These are phyloP conservation scores for Diachasma alloeum DNA, from an alignment of 1,140 invertebrate genomes.

Conservation along the genomic window DNA sequence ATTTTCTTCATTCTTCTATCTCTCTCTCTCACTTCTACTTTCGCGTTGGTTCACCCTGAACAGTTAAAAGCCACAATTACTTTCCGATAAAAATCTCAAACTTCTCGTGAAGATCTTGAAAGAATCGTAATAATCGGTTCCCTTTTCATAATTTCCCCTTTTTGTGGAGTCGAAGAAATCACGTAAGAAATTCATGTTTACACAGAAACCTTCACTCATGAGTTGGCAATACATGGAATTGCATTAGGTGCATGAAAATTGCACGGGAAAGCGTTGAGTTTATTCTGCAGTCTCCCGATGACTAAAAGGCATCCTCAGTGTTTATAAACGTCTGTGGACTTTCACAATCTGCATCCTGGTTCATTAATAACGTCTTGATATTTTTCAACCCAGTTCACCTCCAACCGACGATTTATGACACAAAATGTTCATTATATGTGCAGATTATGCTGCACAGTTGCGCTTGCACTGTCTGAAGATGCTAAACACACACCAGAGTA, in stretches of 20 bases:
- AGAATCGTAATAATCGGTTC: background rate
- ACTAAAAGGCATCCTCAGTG: background rate
- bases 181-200: background rate
- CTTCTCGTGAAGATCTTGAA: background rate
- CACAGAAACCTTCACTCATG: background rate
- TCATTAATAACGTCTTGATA: background rate
- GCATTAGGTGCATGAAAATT: background rate
- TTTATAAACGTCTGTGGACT: background rate
- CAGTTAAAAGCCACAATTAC: background rate
- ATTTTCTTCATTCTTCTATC: background rate
- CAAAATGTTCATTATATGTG: constrained; percentile 9
- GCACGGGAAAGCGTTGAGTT: background rate
- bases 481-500: constrained; percentile 32
- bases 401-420: background rate
- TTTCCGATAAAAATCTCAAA: background rate
- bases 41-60: background rate
- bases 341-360: constrained; percentile 7
- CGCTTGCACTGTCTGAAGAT: constrained; percentile 34
- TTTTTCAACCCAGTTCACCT: background rate
- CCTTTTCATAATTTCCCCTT: background rate
- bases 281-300: background rate
- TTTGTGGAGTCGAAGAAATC: background rate
- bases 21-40: background rate
- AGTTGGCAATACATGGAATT: background rate
- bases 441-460: constrained; percentile 43